Evolutionary conservation across 1,140 invertebrate genomes (phyloP), one percentile per base, ranked within the genome.

Genomic region (Lucilia cuprina): DNA sequence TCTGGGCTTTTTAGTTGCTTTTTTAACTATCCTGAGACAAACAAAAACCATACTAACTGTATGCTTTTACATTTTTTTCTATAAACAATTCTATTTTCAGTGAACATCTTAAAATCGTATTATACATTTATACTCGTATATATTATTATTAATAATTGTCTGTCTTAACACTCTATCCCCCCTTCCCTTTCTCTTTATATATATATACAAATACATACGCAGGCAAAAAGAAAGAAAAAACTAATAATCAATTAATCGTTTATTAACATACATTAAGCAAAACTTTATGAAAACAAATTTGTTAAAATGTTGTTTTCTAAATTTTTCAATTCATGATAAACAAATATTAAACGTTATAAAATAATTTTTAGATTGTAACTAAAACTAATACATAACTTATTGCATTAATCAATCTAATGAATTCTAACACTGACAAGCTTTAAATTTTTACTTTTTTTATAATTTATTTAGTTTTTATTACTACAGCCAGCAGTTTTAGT

Each of bases 11-110:
- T 17, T 55, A 70, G 19, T 70, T 60, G 55, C 14, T 70, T 19
- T 70, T 25, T 21, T 70, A n/a, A n/a, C 3, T 30, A 70, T 21
- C 19, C 5, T 80, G 77, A 49, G n/a, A 50, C n/a, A 25, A 80
- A 47, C 14, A n/a, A 75, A 30, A 47, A 84, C 49, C 50, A 82
- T 65, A 83, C 84, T 85, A 85, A 85, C 84, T 74, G 65, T 82
- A 49, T 35, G 84, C 84, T 85, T 85, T 83, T 78, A 49, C 47
- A 80, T 80, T 21, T 80, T 83, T 85, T 83, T 84, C 82, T 85
- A 55, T 47, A 83, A 80, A 80, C 77, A 80, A 85, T 74, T 84
- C 83, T 85, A 85, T 85, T 85, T 85, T 74, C 83, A 85, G 83
- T 85, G 83, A 85, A 84, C 83, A 84, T 84, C 83, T 83, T 85